Base-by-base conservation (phyloP, 1,140 invertebrate genomes). In the Rhizoglyphus robini region DNA sequence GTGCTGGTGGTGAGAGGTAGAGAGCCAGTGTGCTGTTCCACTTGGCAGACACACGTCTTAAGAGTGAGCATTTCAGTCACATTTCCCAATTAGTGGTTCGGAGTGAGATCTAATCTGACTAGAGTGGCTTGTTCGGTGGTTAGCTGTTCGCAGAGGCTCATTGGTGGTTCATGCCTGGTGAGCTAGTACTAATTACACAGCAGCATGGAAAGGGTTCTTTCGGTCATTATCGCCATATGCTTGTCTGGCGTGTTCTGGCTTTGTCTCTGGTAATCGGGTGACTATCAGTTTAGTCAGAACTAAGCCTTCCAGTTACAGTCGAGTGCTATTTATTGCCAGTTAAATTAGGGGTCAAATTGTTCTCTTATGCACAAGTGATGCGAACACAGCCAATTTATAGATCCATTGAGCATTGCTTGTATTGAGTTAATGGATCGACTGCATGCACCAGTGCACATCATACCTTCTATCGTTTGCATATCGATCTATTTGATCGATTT, bases 401-500 rank as follows among this genome's bases (percentile, higher is more conserved):
- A 41, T 41, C 8, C 8, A 41, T n/a, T n/a, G n/a, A n/a, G n/a
- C n/a, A n/a, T n/a, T n/a, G n/a, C n/a, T n/a, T n/a, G n/a, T n/a
- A n/a, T n/a, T n/a, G n/a, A n/a, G n/a, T n/a, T n/a, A n/a, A n/a
- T n/a, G n/a, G n/a, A n/a, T n/a, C n/a, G n/a, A n/a, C 41, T 15
- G 23, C 23, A 15, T 46, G n/a, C 15, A 15, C 15, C 41, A 46
- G 15, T 46, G 41, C 41, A 46, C 23, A 46, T 11, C 23, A 54
- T 54, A 54, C 20, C 51, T 54, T 8, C 51, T 54, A 54, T 54
- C 51, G 51, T 54, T 54, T 54, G 51, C 51, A 54, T 54, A 54
- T 54, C 51, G 51, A 54, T 54, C 51, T 23, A 23, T 54, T 54
- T 54, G 51, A 54, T 54, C 51, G 51, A 54, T 54, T 54, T 23